Evolutionary conservation across 1,140 invertebrate species (phyloP).

Genomic region (Ectropis grisescens): DNA sequence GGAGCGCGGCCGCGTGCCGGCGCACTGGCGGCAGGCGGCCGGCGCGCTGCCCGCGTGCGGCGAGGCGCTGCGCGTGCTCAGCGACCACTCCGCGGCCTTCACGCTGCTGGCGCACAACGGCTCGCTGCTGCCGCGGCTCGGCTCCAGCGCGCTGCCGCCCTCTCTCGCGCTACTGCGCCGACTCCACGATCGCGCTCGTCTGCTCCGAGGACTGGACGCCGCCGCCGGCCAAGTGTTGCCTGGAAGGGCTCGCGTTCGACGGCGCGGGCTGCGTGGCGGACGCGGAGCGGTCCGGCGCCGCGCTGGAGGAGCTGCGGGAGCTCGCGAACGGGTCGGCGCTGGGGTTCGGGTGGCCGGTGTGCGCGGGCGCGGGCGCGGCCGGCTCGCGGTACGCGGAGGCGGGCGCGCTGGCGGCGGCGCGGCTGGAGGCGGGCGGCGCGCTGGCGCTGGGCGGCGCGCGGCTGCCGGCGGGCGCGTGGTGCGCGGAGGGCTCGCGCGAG

Average conservation of each 20-base stretch:
- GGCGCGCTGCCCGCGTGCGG: constrained; percentile 47
- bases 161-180: constrained; percentile 73
- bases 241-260: constrained; percentile 48
- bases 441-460: constrained; percentile 35
- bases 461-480: constrained; percentile 71
- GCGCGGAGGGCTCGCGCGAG: constrained; percentile 71
- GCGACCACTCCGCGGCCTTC: constrained; percentile 39
- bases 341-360: constrained; percentile 48
- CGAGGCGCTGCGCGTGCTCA: constrained; percentile 22
- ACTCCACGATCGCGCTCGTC: constrained; percentile 70
- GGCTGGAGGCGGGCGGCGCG: constrained; percentile 62
- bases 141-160: constrained; percentile 39
- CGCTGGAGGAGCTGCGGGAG: constrained; percentile 66
- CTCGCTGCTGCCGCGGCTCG: constrained; percentile 56
- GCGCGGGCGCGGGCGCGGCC: too few relatives aligned
- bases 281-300: constrained; percentile 72
- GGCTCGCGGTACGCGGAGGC: constrained; percentile 48
- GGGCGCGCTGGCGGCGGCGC: constrained; percentile 56
- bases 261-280: constrained; percentile 60
- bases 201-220: constrained; percentile 56
- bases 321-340: constrained; percentile 54
- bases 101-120: constrained; percentile 72
- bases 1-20: constrained; percentile 38
- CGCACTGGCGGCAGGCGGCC: constrained; percentile 59
- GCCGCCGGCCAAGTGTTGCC: constrained; percentile 32